Evolutionary conservation across 1,140 invertebrate genomes (phyloP).

Genomic region (Brachionus paranguensis): DNA sequence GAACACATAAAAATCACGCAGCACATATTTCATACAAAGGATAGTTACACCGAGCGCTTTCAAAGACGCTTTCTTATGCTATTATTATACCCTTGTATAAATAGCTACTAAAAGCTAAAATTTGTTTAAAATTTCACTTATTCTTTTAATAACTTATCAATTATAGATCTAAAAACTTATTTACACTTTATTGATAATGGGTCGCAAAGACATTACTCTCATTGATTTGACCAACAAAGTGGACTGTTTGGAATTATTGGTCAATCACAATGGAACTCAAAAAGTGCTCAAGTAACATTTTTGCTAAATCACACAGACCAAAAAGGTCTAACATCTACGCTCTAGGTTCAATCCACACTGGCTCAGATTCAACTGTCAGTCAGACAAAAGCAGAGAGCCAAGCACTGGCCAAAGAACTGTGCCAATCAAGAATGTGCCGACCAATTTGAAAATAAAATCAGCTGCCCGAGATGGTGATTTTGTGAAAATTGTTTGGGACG

Average conservation of each 20-base stretch:
- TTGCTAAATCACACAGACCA: background rate
- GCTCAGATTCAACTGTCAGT: conserved; percentile 36
- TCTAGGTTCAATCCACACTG: conserved; percentile 34
- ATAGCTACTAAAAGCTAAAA: background rate
- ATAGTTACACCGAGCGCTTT: background rate
- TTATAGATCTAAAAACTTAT: background rate
- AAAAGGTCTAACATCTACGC: background rate
- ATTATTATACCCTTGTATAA: background rate
- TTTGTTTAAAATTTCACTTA: background rate
- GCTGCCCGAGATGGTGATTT: background rate
- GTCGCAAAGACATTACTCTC: background rate
- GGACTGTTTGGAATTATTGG: background rate
- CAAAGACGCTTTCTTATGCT: background rate
- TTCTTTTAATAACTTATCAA: background rate
- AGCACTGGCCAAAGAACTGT: conserved; percentile 37
- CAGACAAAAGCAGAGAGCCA: background rate
- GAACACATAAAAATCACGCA: background rate
- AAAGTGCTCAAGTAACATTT: background rate
- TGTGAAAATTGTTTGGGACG: conserved; percentile 7
- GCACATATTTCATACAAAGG: background rate
- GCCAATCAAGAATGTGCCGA: background rate
- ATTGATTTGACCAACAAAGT: background rate
- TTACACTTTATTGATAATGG: background rate
- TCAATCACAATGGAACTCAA: background rate
- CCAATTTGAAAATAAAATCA: conserved; percentile 5